Base-by-base conservation (phyloP, 2,113 vertebrate genomes). In the Entosphenus tridentatus region DNA sequence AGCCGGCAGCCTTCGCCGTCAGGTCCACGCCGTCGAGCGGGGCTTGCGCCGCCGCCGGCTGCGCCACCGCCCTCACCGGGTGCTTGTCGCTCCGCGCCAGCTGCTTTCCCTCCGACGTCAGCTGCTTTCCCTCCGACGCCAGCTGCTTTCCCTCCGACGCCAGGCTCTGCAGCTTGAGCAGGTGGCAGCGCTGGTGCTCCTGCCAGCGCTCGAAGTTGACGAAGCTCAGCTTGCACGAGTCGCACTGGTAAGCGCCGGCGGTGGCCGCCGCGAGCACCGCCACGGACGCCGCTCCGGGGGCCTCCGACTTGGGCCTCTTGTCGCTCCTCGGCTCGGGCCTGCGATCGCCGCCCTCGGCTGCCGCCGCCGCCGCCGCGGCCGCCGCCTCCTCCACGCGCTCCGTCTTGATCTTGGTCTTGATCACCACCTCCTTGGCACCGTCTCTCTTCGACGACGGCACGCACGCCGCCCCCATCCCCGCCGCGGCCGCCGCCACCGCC, bases 401-500 rank as follows among this genome's bases (percentile, higher is more conserved):
- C 74, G 1, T 74, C 72, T 2, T 68, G 73, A 8, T 77, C 78
- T 2, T 69, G 74, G 14, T 69, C 65, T 55, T 77, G 76, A 9
- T 73, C 69, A 9, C 73, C 74, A 55, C 74, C 77, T 4, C 76
- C 75, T 39, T 39, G 39, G 39, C 39, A 39, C 39, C 39, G 39
- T 39, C 39, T 39, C 39, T 39, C 39, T 39, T 39, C 39, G 39
- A 39, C 39, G 39, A 39, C 39, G 39, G 39, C 39, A 39, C 39
- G 39, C 39, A 39, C 39, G 39, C 39, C 39, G 39, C 39, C 39
- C 39, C 39, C 39, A 39, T 39, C 39, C 39, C 39, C 39, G 39
- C 39, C 39, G 39, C 39, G 39, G 39, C 39, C 39, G 39, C 5
- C 39, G 5, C 39, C 39, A 7, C 39, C 39, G 39, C 39, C 39